Evolutionary conservation across 2,113 vertebrate species (phyloP), one percentile per base, ranked within the genome.

Genomic region (Coptodon rendalli): DNA sequence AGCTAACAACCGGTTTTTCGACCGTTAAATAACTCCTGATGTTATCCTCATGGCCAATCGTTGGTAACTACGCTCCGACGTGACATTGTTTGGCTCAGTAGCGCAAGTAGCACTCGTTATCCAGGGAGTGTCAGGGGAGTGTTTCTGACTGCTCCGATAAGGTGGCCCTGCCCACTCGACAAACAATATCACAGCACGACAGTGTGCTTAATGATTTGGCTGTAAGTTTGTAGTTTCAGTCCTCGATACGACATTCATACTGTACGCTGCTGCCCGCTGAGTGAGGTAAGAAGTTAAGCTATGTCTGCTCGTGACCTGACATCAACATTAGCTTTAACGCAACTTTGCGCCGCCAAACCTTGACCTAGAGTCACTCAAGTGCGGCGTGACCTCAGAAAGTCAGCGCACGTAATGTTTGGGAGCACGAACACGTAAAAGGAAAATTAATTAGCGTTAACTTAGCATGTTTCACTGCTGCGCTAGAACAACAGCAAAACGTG

Each of bases 81-180:
- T 90, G 48, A 86, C 45, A 3, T 4, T 5, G 87, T 80, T 82
- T 61, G 59, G 22, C 40, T 40, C 7, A 5, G 40, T 4, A 14
- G 52, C 3, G 1, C 43, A 48, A 76, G 43, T 48, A 29, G 45
- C 71, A 31, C 17, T 31, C 73, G 27, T 34, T 78, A 52, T 87
- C 3, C 56, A 59, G 83, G 92, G 93, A 88, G 92, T 80, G 92
- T 85, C 89, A 2, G 53, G 29, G 56, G 78, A 86, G 76, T 59
- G 73, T 9, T 50, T 31, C 27, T 78, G 86, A 81, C 10, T 53
- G 1, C 22, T 6, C 6, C 8, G 93, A 95, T 94, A 94, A 95
- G 81, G 34, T 29, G 16, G 83, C 84, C 85, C 81, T 79, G 84
- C 88, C 89, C 84, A 27, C 9, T 2, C 17, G 2, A 2, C 12